These are phyloP conservation scores for Philereme transversata DNA, from an alignment of 2,888 invertebrate species.

Conservation along the genomic window DNA sequence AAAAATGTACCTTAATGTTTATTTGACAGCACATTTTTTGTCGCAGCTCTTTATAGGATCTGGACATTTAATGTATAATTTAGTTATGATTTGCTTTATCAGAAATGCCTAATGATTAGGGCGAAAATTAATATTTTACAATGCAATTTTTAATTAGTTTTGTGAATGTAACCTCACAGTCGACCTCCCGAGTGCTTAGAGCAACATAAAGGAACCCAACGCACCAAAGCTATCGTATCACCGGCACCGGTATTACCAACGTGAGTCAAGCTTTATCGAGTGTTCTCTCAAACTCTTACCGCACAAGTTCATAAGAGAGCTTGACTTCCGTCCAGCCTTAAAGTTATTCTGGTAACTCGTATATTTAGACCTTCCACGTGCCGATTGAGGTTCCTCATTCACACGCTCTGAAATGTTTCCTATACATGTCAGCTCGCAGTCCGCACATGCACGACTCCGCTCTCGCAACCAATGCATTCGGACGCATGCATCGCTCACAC, in stretches of 20 bases:
- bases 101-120: no score
- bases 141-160: background rate
- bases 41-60: no score
- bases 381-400: conserved; percentile 90
- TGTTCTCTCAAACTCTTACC: conserved; percentile 88
- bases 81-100: no score
- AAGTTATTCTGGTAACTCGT: conserved; percentile 93
- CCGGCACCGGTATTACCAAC: conserved; percentile 55
- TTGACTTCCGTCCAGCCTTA: conserved; percentile 94
- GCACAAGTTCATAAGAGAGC: conserved; percentile 97
- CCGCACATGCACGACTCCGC: conserved; percentile 60
- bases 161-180: background rate
- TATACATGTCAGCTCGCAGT: conserved; percentile 71
- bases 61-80: no score
- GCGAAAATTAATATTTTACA: background rate
- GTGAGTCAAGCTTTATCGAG: conserved; percentile 72
- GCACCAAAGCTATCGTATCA: conserved; percentile 70
- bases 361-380: conserved; percentile 93
- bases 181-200: conserved; percentile 43
- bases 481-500: conserved; percentile 64
- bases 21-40: no score
- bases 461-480: conserved; percentile 37
- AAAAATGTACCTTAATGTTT: no score
- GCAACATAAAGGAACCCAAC: conserved; percentile 75
- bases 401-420: conserved; percentile 92